Conservation (phyloP, 2,797 vertebrate species). For the Pseudotriccus pelzelni region DNA sequence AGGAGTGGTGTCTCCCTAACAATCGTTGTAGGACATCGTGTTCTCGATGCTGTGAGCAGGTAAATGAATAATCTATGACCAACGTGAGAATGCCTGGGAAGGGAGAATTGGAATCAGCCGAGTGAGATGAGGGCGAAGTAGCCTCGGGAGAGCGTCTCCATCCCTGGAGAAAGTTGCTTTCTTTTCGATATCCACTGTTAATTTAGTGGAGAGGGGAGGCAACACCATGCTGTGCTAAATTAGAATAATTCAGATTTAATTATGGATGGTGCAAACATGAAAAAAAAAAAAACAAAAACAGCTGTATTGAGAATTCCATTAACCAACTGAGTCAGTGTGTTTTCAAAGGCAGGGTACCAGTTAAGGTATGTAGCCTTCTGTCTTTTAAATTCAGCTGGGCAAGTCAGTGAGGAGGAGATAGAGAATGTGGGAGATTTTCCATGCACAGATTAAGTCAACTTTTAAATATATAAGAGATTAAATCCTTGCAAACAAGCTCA, state of each 20-base stretch:
- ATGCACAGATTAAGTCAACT: background rate
- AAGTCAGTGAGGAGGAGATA: background rate
- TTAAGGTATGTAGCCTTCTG: background rate
- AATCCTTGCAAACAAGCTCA: background rate
- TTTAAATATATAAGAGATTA: background rate
- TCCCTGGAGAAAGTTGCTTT: background rate
- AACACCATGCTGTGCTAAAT: background rate
- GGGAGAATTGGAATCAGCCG: background rate
- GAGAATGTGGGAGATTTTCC: background rate
- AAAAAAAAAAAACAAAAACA: background rate
- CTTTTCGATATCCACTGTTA: background rate
- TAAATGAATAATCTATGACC: constrained; percentile 8
- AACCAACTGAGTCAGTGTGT: background rate
- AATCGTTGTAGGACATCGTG: constrained; percentile 20
- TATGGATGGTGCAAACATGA: background rate
- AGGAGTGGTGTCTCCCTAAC: constrained; percentile 27
- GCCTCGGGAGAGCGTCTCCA: background rate
- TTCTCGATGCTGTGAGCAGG: constrained; percentile 4
- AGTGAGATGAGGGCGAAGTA: background rate
- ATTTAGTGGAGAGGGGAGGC: background rate
- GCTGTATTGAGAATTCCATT: background rate
- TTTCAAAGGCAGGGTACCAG: background rate
- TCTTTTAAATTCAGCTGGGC: background rate
- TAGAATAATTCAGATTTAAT: background rate
- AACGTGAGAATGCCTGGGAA: background rate